Base-by-base conservation (phyloP, 2,888 invertebrate species). In the Dasypogon diadema region DNA sequence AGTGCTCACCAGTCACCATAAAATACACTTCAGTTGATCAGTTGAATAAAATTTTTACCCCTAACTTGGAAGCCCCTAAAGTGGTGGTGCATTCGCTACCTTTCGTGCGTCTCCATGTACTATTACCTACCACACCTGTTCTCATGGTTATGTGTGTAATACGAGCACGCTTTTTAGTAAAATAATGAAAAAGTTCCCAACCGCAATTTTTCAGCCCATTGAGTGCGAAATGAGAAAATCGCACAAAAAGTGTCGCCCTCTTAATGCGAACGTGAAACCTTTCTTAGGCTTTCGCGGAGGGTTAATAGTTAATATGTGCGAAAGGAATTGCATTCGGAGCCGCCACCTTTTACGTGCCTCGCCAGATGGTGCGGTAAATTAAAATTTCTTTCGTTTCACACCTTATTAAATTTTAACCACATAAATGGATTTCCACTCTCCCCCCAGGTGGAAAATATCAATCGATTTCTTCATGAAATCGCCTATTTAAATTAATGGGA, bases 321-420 rank as follows among this genome's bases (percentile, higher is more conserved):
- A 6, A 42, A 42, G 42, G n/a, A 42, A 12, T 42, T 42, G 42
- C 42, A 42, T 3, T 42, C n/a, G 42, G 0, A 3, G 42, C n/a
- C 42, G 42, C n/a, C n/a, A 42, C n/a, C 2, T 42, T 12, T 12
- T 42, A 6, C 12, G 12, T 12, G 48, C 10, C 14, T n/a, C 60
- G 58, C 37, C 60, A 60, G 60, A 60, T 60, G 60, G 65, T 65
- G 65, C 48, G 65, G 65, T 18, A 65, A 65, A 65, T 65, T 65
- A 48, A 65, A 65, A 65, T 65, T 46, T 48, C 65, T 65, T 46
- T 65, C 65, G 42, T 65, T 65, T 65, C 42, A 65, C 65, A 65
- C 65, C 42, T 65, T 65, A 65, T 65, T 65, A 46, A 65, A 65
- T 65, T 65, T 65, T 46, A 42, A 56, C 16, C 18, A n/a, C 58